Evolutionary conservation across 1,140 invertebrate genomes (phyloP), one percentile per base, ranked within the genome.

Genomic region (Drosophila orosa): DNA sequence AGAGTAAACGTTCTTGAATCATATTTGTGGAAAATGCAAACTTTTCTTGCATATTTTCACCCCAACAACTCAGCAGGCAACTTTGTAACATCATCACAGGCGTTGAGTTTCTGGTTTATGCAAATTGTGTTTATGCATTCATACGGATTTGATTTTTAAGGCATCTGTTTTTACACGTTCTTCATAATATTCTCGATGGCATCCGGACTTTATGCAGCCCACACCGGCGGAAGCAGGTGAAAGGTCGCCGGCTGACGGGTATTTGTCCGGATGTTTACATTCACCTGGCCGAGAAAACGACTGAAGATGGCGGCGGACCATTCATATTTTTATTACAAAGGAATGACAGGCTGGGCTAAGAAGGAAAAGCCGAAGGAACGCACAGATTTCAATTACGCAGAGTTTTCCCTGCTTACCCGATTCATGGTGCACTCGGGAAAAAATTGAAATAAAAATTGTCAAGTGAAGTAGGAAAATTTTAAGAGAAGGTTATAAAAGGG

Each of bases 291-390:
- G 31, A 27, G 50, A 19, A 35, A 54, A 54, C 31, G 50, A 35
- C 31, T 13, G 17, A 15, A 48, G 42, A 47, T 42, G 29, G 44
- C 15, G 47, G 22, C 39, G 17, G 35, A 25, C 73, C 63, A 76
- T 77, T 77, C 65, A 77, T 77, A 77, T 69, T 77, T 77, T 77
- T 77, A 77, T 57, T 60, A 56, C 63, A 62, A 61, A 55, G 42
- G 47, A 60, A 61, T 57, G 74, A 37, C 35, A 45, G 62, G 3
- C 6, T 1, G 29, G 48, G 22, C 10, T 35, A 40, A 50, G 54
- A 57, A 13, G 33, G 39, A 27, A 62, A 62, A 54, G 35, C 54
- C 33, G 22, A 68, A 55, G 22, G 56, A 68, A 55, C 17, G 63
- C 74, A 69, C 25, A 42, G 74, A 57, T 77, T 77, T 77, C 74